Evolutionary conservation across 2,797 vertebrate genomes (phyloP).

Genomic region (Dendrocincla tyrannina): DNA sequence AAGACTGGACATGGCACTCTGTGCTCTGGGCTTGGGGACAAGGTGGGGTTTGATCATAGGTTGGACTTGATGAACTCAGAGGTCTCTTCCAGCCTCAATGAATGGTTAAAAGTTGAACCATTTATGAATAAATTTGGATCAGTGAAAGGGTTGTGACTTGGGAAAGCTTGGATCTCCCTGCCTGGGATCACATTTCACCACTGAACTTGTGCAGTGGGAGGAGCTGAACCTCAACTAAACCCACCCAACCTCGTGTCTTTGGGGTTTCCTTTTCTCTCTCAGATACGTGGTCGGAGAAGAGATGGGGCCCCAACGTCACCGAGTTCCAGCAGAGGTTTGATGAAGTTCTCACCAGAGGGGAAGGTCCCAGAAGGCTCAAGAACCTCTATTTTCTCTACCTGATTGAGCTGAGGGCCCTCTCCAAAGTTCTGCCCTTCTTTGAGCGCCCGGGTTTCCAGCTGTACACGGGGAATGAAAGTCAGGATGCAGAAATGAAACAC

Average conservation of each 20-base stretch:
- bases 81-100: neutral
- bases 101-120: neutral
- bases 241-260: accelerated
- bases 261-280: neutral
- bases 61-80: neutral
- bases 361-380: slow-evolving; percentile 89
- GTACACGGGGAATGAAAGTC: slow-evolving; percentile 82
- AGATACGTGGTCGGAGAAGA: slow-evolving; percentile 89
- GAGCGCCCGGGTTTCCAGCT: slow-evolving; percentile 82
- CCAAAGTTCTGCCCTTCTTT: slow-evolving; percentile 90
- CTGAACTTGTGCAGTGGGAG: neutral
- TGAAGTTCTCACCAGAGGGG: slow-evolving; percentile 84
- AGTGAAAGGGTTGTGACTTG: neutral
- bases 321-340: slow-evolving; percentile 93
- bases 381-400: slow-evolving; percentile 95
- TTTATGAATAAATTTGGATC: neutral
- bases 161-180: neutral
- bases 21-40: neutral
- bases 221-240: neutral
- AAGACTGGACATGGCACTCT: neutral
- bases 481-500: slow-evolving; percentile 80
- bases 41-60: neutral
- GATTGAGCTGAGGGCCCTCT: slow-evolving; percentile 90
- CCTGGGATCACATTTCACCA: accelerated
- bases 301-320: slow-evolving; percentile 88